Evolutionary conservation across 2,888 invertebrate species (phyloP).

Genomic region (Sericinus montela): DNA sequence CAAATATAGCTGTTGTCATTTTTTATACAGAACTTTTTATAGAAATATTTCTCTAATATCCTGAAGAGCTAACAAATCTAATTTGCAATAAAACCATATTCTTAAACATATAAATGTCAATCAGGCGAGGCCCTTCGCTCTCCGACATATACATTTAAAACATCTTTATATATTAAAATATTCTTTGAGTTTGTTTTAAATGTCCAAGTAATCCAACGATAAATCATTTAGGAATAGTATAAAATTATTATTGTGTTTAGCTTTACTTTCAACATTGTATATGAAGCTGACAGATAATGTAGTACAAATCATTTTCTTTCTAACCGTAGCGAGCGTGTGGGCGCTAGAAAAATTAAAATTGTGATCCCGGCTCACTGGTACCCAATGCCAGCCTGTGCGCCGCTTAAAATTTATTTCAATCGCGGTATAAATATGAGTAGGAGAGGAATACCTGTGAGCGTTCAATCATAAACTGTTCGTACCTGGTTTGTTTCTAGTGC

Average conservation of each 20-base stretch:
- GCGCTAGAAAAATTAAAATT: slow-evolving; percentile 17
- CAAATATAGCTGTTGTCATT: no score
- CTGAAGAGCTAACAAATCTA: no score
- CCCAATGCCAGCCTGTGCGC: slow-evolving; percentile 24
- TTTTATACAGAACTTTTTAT: no score
- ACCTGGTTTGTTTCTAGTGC: slow-evolving; percentile 76
- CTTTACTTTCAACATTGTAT: slow-evolving; percentile 17
- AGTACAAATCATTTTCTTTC: slow-evolving; percentile 15
- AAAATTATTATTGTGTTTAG: slow-evolving; percentile 20
- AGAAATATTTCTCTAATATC: no score
- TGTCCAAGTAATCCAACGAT: slow-evolving; percentile 2
- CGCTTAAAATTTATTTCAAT: slow-evolving; percentile 64
- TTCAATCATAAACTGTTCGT: slow-evolving; percentile 72
- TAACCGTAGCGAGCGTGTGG: slow-evolving; percentile 10
- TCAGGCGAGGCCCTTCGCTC: no score
- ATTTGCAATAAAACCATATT: no score
- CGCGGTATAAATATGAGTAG: slow-evolving; percentile 63
- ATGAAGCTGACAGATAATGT: slow-evolving; percentile 19
- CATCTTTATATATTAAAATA: neutral
- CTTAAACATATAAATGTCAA: no score
- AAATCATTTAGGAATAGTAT: slow-evolving; percentile 17
- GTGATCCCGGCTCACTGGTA: slow-evolving; percentile 7
- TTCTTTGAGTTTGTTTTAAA: neutral
- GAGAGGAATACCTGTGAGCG: slow-evolving; percentile 66
- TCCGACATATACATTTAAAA: no score